phyloP scores from a whole-genome alignment of 2,888 invertebrate genomes.

The Nipponacmea schrenckii region DNA sequence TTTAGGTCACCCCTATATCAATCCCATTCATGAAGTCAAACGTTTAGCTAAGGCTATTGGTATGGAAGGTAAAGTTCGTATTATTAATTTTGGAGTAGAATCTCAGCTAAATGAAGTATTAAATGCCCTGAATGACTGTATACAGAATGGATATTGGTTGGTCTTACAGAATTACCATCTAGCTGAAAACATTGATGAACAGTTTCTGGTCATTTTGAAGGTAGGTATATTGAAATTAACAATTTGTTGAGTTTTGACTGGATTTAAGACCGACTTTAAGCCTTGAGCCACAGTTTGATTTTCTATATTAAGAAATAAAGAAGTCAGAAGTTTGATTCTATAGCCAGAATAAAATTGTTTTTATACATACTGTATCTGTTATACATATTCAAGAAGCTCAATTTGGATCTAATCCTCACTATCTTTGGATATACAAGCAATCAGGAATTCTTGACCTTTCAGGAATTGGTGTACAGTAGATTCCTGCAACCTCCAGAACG shows the following conservation, averaged over 20 bases:
- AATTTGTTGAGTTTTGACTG: too few species aligned
- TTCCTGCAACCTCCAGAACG: conserved; percentile 27
- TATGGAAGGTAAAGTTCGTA: conserved; percentile 59
- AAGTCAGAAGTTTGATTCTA: too few species aligned
- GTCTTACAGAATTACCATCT: conserved; percentile 65
- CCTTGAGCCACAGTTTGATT: too few species aligned
- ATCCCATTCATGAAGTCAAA: conserved; percentile 59
- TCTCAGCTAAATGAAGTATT: conserved; percentile 54
- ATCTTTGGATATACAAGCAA: too few species aligned
- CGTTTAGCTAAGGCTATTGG: conserved; percentile 57
- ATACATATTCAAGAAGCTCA: too few species aligned
- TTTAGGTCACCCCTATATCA: conserved; percentile 53
- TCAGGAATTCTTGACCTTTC: too few species aligned
- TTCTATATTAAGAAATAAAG: too few species aligned
- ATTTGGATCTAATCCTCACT: too few species aligned
- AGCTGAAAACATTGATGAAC: conserved; percentile 45
- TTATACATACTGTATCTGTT: too few species aligned
- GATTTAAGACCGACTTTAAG: too few species aligned
- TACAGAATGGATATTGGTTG: conserved; percentile 62
- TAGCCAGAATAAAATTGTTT: too few species aligned
- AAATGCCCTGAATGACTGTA: conserved; percentile 58
- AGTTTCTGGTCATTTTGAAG: conserved; percentile 55
- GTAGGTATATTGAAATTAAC: conserved; percentile 31
- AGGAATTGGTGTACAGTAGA: conserved; percentile 54
- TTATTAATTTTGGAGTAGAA: conserved; percentile 61